These are phyloP conservation scores for Hycleus cichorii DNA, from an alignment of 1,140 invertebrate genomes.

Conservation along the genomic window DNA sequence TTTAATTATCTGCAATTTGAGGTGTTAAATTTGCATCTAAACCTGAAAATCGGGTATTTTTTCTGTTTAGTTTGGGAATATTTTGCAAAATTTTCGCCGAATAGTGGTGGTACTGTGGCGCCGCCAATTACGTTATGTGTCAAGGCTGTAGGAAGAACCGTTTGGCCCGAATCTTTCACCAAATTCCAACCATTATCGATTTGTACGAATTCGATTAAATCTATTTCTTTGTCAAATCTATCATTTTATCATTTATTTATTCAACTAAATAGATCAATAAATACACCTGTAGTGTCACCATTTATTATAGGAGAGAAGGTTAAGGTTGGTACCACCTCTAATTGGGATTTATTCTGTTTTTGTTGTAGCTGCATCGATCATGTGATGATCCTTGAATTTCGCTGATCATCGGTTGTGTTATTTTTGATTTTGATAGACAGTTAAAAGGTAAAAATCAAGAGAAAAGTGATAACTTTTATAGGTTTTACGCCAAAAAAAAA, in stretches of 20 bases:
- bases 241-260: not conserved
- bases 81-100: not conserved
- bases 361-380: no score
- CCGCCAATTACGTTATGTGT: constrained; percentile 11
- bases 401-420: no score
- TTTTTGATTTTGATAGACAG: no score
- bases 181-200: not conserved
- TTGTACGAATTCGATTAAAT: not conserved
- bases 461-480: no score
- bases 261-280: not conserved
- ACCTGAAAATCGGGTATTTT: not conserved
- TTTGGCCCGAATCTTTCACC: constrained; percentile 21
- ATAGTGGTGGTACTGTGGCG: not conserved
- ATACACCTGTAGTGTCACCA: not conserved
- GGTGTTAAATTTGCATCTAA: no score
- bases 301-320: not conserved
- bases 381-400: no score
- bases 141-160: constrained; percentile 26
- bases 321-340: no score
- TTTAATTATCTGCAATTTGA: no score
- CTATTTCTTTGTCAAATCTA: not conserved
- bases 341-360: no score
- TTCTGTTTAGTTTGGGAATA: not conserved
- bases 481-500: no score
- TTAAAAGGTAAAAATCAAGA: no score